Percentiles rank a stretch among this genome's conserved stretches.
These are phyloP conservation scores for Agapostemon virescens DNA, from an alignment of 2,888 invertebrate genomes.

Conservation along the genomic window DNA sequence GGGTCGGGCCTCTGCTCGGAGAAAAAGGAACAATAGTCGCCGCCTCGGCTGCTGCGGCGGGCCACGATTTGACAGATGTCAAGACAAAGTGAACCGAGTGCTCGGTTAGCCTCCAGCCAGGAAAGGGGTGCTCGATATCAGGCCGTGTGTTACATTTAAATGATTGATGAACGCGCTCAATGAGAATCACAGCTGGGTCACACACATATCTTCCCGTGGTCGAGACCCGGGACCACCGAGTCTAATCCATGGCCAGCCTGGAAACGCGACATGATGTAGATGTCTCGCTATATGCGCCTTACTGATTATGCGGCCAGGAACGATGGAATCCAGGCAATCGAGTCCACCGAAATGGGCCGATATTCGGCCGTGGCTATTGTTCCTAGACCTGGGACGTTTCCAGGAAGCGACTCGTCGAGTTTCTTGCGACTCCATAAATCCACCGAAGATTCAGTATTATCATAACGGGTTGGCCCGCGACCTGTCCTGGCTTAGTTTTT, in stretches of 20 bases:
- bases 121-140: conserved; percentile 68
- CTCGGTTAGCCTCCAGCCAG: conserved; percentile 56
- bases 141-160: conserved; percentile 75
- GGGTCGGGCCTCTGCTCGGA: conserved; percentile 17
- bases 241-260: conserved; percentile 59
- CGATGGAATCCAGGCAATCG: conserved; percentile 11
- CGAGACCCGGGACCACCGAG: conserved; percentile 64
- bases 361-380: neutral
- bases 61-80: conserved; percentile 76
- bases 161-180: conserved; percentile 79
- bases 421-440: conserved; percentile 7
- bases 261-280: conserved; percentile 54
- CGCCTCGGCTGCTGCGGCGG: conserved; percentile 37
- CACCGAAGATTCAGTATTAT: neutral
- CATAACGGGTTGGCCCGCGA: conserved; percentile 3
- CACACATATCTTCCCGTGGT: conserved; percentile 65
- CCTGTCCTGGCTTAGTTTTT: neutral
- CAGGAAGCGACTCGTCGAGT: neutral
- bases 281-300: conserved; percentile 45
- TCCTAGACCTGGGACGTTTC: neutral
- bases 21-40: conserved; percentile 62
- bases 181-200: conserved; percentile 77
- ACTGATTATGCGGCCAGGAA: conserved; percentile 30
- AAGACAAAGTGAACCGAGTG: conserved; percentile 74
- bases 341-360: neutral